Evolutionary conservation across 2,797 vertebrate species (phyloP).

Genomic region (Pangasius macronema): DNA sequence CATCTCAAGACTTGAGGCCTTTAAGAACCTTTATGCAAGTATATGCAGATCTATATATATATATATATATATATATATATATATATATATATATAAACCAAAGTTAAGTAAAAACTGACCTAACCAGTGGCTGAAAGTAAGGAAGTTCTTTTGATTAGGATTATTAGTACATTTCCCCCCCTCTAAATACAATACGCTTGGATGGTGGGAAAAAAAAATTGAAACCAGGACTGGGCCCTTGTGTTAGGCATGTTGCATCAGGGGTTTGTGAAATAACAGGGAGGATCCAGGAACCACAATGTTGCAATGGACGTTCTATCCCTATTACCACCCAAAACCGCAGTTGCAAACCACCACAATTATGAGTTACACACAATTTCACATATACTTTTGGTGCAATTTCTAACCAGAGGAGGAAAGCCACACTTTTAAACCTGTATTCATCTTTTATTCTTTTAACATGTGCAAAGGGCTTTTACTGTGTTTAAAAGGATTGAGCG

Average conservation of each 20-base stretch:
- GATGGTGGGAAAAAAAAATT: constrained; percentile 8
- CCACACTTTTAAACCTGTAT: neutral
- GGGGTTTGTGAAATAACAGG: constrained; percentile 42
- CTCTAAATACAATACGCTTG: constrained; percentile 31
- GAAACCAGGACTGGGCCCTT: constrained; percentile 28
- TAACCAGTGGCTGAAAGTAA: constrained; percentile 13
- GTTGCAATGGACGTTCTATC: neutral
- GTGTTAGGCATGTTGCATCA: constrained; percentile 34
- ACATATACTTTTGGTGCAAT: neutral
- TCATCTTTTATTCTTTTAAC: neutral
- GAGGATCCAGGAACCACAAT: constrained; percentile 17
- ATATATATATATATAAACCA: neutral
- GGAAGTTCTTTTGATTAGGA: constrained; percentile 14
- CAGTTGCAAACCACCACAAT: constrained; percentile 9
- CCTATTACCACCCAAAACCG: constrained; percentile 20
- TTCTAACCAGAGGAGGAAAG: neutral
- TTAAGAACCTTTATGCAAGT: neutral
- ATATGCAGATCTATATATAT: neutral
- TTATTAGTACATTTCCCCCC: neutral
- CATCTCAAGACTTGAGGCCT: constrained; percentile 1
- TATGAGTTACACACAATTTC: constrained; percentile 10
- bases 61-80: neutral
- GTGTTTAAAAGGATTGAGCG: neutral
- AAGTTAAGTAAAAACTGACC: constrained; percentile 27
- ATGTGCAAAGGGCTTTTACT: neutral